phyloP scores from a whole-genome alignment of 2,797 vertebrate genomes.

The Tympanoctomys barrerae region DNA sequence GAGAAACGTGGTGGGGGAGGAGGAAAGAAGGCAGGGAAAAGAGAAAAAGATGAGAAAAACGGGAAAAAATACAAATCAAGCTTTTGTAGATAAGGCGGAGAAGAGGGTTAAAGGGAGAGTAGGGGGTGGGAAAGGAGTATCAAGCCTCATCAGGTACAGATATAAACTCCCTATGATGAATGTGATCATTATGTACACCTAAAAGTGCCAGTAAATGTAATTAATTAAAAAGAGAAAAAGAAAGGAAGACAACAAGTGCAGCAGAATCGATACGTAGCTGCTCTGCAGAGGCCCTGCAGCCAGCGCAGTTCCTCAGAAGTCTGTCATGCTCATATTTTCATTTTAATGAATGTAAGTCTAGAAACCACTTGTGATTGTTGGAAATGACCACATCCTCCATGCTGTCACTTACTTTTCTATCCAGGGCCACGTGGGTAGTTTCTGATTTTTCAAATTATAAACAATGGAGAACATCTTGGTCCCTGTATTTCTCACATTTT shows the following conservation, averaged over 20 bases:
- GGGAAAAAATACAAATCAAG: neutral
- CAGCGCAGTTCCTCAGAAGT: neutral
- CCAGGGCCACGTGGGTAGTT: neutral
- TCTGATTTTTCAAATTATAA: constrained; percentile 8
- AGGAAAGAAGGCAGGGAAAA: too few species aligned
- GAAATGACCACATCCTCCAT: neutral
- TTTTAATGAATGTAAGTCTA: constrained; percentile 1
- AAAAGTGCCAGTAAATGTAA: neutral
- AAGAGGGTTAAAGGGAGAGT: neutral
- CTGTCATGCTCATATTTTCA: neutral
- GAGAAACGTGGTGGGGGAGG: too few species aligned
- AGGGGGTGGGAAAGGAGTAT: neutral
- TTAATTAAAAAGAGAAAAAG: neutral
- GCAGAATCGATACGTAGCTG: neutral
- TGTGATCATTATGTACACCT: neutral
- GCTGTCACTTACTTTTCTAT: neutral
- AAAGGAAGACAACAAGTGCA: neutral
- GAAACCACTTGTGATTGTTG: neutral
- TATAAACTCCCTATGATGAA: neutral
- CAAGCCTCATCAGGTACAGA: too few species aligned
- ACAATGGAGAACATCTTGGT: neutral
- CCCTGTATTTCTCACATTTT: constrained; percentile 13
- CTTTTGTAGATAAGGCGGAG: neutral
- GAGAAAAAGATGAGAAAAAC: neutral
- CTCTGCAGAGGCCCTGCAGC: neutral